Evolutionary conservation across 2,113 vertebrate species (phyloP), one percentile per base, ranked within the genome.

Genomic region (Platysteira castanea): DNA sequence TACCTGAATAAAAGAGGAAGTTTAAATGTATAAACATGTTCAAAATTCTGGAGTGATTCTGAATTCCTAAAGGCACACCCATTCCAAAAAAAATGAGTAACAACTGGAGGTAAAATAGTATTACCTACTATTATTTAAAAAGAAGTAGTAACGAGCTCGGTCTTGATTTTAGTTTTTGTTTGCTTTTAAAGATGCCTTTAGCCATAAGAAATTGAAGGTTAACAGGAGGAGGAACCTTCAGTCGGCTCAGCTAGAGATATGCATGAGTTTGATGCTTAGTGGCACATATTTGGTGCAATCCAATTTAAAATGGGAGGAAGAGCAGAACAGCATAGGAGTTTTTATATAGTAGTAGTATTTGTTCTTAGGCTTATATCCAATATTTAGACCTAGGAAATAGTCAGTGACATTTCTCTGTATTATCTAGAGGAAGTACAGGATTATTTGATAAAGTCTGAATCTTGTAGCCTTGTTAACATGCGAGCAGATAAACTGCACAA

Each of bases 21-120:
- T 44, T 52, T 42, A 49, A 57, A 65, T 31, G 5, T 57, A 16
- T 33, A 87, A 87, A 41, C 4, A 0, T 49, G 42, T 12, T 65
- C 39, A 57, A 26, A 78, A 70, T 4, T 47, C 4, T 47, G 30
- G 13, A 42, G 6, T 16, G 2, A 41, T 37, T 75, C 49, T 52
- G 15, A 4, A 28, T 70, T 74, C 10, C 6, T 70, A 37, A 44
- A 41, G 21, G 14, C 7, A 56, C 3, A 44, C 27, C 7, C 21
- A 33, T 24, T 31, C 6, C 0, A 3, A 1, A 42, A 42, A 60
- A 84, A 15, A 0, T 1, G 26, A 31, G 5, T 11, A 81, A 3
- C 21, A 37, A 31, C 11, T 28, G 13, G 33, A 54, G 6, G 27
- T 10, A 70, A 78, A 67, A 60, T n/a, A 39, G 3, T 54, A 37